Base-by-base conservation (phyloP, 2,797 vertebrate genomes). In the Gephyroberyx darwinii region DNA sequence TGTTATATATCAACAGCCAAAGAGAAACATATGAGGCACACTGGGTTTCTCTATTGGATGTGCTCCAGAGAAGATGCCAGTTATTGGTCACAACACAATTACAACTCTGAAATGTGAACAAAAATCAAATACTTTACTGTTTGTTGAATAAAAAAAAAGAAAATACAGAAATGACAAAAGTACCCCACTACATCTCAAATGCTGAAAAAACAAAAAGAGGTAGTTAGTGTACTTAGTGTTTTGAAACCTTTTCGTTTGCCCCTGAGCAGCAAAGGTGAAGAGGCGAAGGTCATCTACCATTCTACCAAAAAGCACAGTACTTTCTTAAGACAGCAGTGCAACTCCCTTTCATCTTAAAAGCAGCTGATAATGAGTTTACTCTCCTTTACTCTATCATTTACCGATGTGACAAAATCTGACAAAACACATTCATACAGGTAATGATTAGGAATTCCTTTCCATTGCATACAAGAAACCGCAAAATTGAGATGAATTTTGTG, bases 181-280 rank as follows among this genome's bases (percentile, higher is more conserved):
- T 50, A 48, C 16, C 47, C 10, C 1, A 64, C 20, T 43, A 56
- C 48, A 73, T 5, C 41, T 64, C 2, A 75, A 56, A 71, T 61
- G 51, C 51, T 50, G 17, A 39, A 55, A 78, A 72, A 56, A 17
- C 3, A 45, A 22, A 37, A 53, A 17, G 67, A 82, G 77, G 80
- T 86, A 86, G 81, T 83, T 60, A 65, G 51, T 1, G 8, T 43
- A 62, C 31, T 57, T 62, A 39, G 10, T 75, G 62, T 79, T 53
- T 60, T 14, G 57, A 55, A 73, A 65, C 60, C 71, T 52, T 43
- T 75, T 64, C 65, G 30, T 73, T 84, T 74, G 4, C 51, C 61
- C 69, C 59, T 74, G 73, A 77, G 74, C 61, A 55, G 56, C 65
- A 52, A 19, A 54, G 20, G 9, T 47, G 56, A 74, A 60, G 8